Base-by-base conservation (phyloP, 2,113 vertebrate genomes). In the Nanger granti region DNA sequence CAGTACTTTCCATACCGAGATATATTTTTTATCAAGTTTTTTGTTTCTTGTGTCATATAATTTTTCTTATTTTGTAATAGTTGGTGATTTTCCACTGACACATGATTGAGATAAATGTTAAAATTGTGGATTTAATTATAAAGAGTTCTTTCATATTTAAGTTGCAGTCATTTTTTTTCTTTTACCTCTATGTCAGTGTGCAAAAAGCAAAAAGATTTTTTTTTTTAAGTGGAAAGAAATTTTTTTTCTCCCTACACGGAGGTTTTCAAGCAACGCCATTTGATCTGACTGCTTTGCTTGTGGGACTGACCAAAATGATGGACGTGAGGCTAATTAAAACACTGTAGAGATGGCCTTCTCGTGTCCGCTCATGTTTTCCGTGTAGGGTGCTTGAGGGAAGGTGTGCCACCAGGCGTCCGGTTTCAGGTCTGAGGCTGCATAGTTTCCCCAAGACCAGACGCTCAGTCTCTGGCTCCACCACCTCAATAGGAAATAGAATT, bases 21-120 rank as follows among this genome's bases (percentile, higher is more conserved):
- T 79, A 95, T 98, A 97, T 97, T 87, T 97, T 95, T 97, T 97
- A 97, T 97, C 29, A 34, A 97, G 87, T 22, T 52, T 49, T 95
- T 91, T 85, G 3, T 9, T 93, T 95, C 59, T 94, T 94, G 90
- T 86, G 60, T 89, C 26, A 84, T 82, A 41, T 52, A 26, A 88
- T 89, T 89, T 97, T 49, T 79, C 57, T 8, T 94, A 15, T 91
- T 98, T 97, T 55, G 22, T 94, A 88, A 26, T 54, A 87, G 69
- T 62, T 94, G 86, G 88, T 95, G 37, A 57, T 91, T 96, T 97
- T 96, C 93, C 64, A 93, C 83, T 95, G 87, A 90, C 29, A 28
- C 69, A 8, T 31, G 34, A 92, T 11, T 62, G 89, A 92, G 69
- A 83, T 37, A 89, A 87, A 87, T 47, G 44, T 94, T 90, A 95